Evolutionary conservation across 2,113 vertebrate genomes (phyloP).

Genomic region (Gymnocephalus cernua): DNA sequence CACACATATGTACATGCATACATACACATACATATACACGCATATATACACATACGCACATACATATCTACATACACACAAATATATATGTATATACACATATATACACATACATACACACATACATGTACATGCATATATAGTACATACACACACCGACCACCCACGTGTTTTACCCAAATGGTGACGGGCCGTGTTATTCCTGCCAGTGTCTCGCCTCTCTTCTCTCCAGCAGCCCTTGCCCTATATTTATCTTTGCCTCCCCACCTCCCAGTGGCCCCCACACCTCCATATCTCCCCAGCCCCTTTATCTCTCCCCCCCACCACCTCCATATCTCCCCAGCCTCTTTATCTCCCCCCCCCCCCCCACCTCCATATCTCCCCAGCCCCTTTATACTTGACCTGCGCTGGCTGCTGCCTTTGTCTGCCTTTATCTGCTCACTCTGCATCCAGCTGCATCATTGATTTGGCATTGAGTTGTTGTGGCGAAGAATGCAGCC

Average conservation of each 20-base stretch:
- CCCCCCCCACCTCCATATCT: conserved; percentile 57
- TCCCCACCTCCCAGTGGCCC: conserved; percentile 38
- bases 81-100: no score
- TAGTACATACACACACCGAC: background rate
- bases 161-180: conserved; percentile 34
- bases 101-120: no score
- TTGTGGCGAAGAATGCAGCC: conserved; percentile 65
- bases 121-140: no score
- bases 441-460: conserved; percentile 56
- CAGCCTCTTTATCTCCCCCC: conserved; percentile 28
- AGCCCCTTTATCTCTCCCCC: conserved; percentile 55
- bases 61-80: no score
- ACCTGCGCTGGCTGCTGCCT: conserved; percentile 63
- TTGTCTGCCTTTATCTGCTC: conserved; percentile 72
- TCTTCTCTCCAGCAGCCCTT: conserved; percentile 61
- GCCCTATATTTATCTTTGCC: conserved; percentile 75
- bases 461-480: conserved; percentile 73
- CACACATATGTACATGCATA: no score
- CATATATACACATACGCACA: no score
- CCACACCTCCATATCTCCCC: conserved; percentile 52
- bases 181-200: conserved; percentile 21
- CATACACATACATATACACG: no score
- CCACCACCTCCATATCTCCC: no score
- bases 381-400: conserved; percentile 61
- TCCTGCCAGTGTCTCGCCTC: conserved; percentile 36